Base-by-base conservation (phyloP, 2,797 vertebrate species). In the Danio aesculapii region DNA sequence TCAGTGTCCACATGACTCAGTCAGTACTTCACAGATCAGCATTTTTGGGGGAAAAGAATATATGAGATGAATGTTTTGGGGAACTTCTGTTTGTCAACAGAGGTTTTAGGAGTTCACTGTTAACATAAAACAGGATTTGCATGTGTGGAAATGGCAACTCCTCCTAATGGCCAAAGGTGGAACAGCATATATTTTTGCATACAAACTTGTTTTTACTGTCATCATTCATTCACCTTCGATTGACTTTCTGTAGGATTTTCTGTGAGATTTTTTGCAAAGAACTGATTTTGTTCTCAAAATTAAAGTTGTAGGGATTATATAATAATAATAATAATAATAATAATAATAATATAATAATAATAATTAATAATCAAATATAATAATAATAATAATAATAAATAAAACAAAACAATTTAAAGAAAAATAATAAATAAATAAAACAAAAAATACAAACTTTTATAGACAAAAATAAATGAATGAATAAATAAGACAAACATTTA, bases 71-170 rank as follows among this genome's bases (percentile, higher is more conserved):
- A 52, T 16, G 30, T 30, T 52, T 14, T n/a, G 8, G 39, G 39
- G 43, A 46, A 21, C 46, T 50, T 59, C n/a, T 4, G 3, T 39
- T 50, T 49, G 1, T 59, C 6, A 49, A 52, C 5, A 0, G 19
- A 21, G 12, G 11, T 46, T 39, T 72, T 57, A 13, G 13, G 63
- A 57, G 62, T 57, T 17, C 21, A 43, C 59, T 62, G 46, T 59
- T 30, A 11, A 41, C 52, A 21, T 16, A 53, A 8, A 3, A 8
- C 53, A 19, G 75, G 63, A 58, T 43, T 58, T 17, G 53, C 16
- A 19, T 59, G 10, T 61, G 64, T 59, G 66, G 76, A 69, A 69
- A 69, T 41, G 55, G 11, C 66, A 58, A 69, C 64, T 59, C 64
- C 46, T 61, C 76, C 76, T 61, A 61, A 50, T 43, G 76, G 76